Conservation (phyloP, 2,113 vertebrate genomes). For the Aix galericulata region DNA sequence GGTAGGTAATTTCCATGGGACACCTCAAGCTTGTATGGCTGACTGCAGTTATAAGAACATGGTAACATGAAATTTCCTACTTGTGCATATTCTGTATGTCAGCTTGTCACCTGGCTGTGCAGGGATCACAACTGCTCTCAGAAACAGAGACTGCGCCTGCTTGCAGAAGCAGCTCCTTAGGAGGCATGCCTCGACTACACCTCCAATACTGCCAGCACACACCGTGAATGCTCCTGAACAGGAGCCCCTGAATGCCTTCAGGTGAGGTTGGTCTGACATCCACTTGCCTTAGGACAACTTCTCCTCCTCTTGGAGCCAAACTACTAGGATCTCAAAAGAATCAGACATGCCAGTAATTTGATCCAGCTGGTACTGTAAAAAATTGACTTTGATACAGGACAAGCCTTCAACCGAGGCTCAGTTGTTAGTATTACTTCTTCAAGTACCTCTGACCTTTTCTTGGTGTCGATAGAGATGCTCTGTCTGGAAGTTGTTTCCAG, state of each 20-base stretch:
- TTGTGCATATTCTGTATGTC: neutral
- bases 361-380: neutral
- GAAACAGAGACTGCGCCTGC: neutral
- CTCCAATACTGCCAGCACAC: neutral
- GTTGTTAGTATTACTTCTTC: neutral
- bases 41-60: neutral
- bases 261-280: neutral
- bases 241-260: neutral
- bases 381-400: neutral
- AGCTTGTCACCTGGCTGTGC: neutral
- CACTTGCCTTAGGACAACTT: neutral
- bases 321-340: neutral
- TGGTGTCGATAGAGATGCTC: neutral
- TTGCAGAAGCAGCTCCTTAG: neutral
- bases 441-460: neutral
- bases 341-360: neutral
- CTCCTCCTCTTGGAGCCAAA: neutral
- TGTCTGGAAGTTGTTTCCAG: neutral
- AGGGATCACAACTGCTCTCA: neutral
- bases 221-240: neutral
- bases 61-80: neutral
- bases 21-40: neutral
- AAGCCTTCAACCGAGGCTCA: neutral
- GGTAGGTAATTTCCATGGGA: neutral
- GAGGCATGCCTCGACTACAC: neutral